phyloP scores from a whole-genome alignment of 2,797 vertebrate species.

The Rhinoraja longicauda region DNA sequence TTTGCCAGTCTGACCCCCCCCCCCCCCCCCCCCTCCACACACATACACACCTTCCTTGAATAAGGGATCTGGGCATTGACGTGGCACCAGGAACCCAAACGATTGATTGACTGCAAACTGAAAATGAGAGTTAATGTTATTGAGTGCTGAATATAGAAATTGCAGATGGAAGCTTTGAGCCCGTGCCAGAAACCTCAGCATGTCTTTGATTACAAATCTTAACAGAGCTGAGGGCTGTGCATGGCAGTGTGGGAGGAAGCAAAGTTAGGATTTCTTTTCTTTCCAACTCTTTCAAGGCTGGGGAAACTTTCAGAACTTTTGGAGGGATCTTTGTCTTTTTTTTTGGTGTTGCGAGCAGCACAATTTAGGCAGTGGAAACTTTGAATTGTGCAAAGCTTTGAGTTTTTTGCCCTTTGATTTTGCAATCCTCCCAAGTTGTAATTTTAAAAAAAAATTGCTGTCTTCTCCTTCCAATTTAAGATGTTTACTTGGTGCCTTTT shows the following conservation, averaged over 20 bases:
- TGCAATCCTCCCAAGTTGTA: neutral
- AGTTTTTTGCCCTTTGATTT: neutral
- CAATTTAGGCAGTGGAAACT: neutral
- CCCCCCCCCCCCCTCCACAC: too few relatives aligned
- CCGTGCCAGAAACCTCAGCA: slow-evolving; percentile 8
- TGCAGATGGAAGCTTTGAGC: slow-evolving; percentile 22
- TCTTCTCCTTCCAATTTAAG: neutral
- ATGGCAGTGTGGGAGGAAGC: slow-evolving; percentile 22
- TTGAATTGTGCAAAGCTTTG: neutral
- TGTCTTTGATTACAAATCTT: slow-evolving; percentile 28
- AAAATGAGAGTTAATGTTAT: slow-evolving; percentile 17
- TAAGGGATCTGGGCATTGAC: neutral
- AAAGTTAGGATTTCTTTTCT: neutral
- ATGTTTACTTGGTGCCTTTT: neutral
- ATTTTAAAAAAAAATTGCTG: neutral
- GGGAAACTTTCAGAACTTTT: neutral
- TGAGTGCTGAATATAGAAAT: slow-evolving; percentile 27
- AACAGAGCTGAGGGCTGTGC: neutral
- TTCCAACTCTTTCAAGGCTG: neutral
- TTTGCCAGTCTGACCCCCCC: neutral
- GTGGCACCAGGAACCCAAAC: neutral
- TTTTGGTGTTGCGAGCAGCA: neutral
- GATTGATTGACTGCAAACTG: neutral
- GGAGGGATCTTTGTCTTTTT: neutral
- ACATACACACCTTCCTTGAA: too few relatives aligned